Base-by-base conservation (phyloP, 2,888 invertebrate genomes). In the Orthosia incerta region DNA sequence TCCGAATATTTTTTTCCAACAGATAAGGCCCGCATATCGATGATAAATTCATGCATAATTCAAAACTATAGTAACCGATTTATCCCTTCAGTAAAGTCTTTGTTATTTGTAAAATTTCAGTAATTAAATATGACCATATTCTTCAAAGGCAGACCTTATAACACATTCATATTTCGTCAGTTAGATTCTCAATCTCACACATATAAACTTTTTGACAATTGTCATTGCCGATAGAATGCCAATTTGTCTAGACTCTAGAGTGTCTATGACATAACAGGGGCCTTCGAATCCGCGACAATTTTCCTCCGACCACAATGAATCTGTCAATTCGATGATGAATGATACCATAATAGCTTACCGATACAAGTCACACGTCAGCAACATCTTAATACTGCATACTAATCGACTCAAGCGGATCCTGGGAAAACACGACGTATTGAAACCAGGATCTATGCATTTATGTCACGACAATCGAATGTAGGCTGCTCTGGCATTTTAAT, bases 341-440 rank as follows among this genome's bases (percentile, higher is more conserved):
- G 16, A 82, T 77, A 57, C 59, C 23, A 80, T 83, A 46, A 67
- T 16, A 57, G 26, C 61, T 74, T 68, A 71, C 51, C 57, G 9
- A 56, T 68, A 62, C 31, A 74, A 66, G 66, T 63, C 71, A 63
- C 62, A 74, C 59, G 68, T 76, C 56, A 68, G 15, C 51, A 70
- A 53, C 65, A 73, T 56, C 55, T 72, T 76, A 71, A 69, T 62
- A 39, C 71, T 39, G 77, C 65, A 83, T 80, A 69, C 63, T 83
- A 71, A 77, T 77, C 56, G 39, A 50, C 53, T 55, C 26, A 83
- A 64, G 56, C 84, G 81, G 84, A 86, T 80, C 76, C 73, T 85
- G 84, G 86, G 72, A 56, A 85, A 86, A 81, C 68, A 85, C 86
- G 4, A 46, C 45, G 20, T 50, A 51, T 66, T 31, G 31, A 50